phyloP scores from a whole-genome alignment of 2,797 vertebrate genomes.

The Halcyon smyrnensis region DNA sequence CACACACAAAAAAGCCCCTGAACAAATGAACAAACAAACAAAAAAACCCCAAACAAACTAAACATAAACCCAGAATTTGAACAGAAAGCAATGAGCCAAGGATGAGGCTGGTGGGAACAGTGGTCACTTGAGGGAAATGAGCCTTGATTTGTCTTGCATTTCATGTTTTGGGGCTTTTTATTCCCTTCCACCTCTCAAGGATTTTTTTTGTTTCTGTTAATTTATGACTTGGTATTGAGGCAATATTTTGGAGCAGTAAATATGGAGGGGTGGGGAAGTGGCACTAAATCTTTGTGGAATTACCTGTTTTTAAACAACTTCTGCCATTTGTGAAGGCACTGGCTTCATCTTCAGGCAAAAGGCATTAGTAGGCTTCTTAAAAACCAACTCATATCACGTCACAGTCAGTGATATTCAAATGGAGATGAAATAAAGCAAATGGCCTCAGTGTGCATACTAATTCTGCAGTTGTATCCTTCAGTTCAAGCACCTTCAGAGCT shows the following conservation, averaged over 20 bases:
- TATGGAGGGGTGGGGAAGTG: background rate
- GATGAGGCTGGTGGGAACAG: background rate
- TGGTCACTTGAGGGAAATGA: background rate
- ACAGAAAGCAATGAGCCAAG: background rate
- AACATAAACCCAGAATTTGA: background rate
- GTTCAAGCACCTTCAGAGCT: background rate
- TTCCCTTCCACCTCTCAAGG: background rate
- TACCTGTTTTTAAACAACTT: background rate
- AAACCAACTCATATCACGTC: background rate
- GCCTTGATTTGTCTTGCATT: background rate
- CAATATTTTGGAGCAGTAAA: background rate
- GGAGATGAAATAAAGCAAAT: background rate
- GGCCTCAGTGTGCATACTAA: background rate
- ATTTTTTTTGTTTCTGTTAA: background rate
- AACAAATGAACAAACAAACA: too few species aligned
- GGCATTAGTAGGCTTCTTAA: background rate
- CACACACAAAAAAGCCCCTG: too few species aligned
- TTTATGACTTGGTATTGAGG: background rate
- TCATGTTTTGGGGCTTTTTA: background rate
- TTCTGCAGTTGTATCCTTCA: background rate
- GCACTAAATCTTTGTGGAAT: background rate
- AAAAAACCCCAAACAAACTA: too few species aligned
- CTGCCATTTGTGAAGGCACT: background rate
- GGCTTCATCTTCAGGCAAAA: background rate
- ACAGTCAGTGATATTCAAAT: background rate